phyloP scores from a whole-genome alignment of 2,113 vertebrate genomes.

The Lamprologus sp. region DNA sequence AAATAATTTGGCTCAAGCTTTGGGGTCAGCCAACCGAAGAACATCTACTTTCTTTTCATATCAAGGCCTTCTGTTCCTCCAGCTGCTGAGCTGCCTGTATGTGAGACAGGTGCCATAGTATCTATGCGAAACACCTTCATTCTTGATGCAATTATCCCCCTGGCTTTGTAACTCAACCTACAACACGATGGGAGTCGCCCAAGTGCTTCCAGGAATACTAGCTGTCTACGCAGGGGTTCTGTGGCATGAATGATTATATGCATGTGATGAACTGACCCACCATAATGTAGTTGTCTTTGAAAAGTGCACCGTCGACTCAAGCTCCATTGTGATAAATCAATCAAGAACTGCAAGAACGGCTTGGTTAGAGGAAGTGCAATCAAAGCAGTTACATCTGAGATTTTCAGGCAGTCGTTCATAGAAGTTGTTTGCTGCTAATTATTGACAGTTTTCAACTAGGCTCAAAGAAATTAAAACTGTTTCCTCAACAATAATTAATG shows the following conservation, averaged over 20 bases:
- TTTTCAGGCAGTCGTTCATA: neutral
- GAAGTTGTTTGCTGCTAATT: neutral
- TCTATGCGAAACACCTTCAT: slow-evolving; percentile 31
- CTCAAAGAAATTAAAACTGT: neutral
- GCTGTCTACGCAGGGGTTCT: slow-evolving; percentile 12
- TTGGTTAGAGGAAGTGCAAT: neutral
- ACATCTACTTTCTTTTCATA: slow-evolving; percentile 54
- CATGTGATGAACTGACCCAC: slow-evolving; percentile 53
- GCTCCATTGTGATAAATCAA: slow-evolving; percentile 48
- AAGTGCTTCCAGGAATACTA: slow-evolving; percentile 52
- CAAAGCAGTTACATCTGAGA: neutral
- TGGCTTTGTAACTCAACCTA: slow-evolving; percentile 50
- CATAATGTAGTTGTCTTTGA: slow-evolving; percentile 43
- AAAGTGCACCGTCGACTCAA: slow-evolving; percentile 45
- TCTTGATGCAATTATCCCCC: slow-evolving; percentile 48
- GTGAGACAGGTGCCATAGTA: slow-evolving; percentile 59
- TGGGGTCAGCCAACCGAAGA: slow-evolving; percentile 59
- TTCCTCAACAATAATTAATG: neutral
- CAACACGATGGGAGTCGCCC: slow-evolving; percentile 10
- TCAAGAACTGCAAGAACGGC: neutral
- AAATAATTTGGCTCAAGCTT: slow-evolving; percentile 74
- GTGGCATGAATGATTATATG: slow-evolving; percentile 56
- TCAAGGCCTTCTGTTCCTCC: slow-evolving; percentile 64
- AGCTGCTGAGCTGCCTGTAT: slow-evolving; percentile 48
- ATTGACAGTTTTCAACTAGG: neutral